Conservation (phyloP, 2,888 invertebrate species). For the Orthonevra nobilis region DNA sequence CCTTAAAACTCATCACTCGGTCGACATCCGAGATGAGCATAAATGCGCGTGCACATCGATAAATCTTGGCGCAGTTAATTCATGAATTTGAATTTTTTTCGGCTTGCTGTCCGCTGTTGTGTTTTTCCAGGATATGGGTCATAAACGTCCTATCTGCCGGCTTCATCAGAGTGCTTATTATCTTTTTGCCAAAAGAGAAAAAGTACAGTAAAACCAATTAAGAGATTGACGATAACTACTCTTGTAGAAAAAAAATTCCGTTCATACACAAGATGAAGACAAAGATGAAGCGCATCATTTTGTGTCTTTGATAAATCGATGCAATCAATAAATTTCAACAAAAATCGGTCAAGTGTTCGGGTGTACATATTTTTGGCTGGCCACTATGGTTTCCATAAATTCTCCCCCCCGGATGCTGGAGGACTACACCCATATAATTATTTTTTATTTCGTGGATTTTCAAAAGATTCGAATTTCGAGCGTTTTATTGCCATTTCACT, state of each 20-base stretch:
- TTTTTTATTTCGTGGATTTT: slow-evolving; percentile 36
- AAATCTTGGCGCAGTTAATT: slow-evolving; percentile 66
- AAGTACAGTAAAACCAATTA: slow-evolving; percentile 70
- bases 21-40: slow-evolving; percentile 39
- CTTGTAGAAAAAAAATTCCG: too few species aligned
- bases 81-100: slow-evolving; percentile 69
- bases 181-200: slow-evolving; percentile 36
- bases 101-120: slow-evolving; percentile 14
- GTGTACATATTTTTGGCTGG: slow-evolving; percentile 20
- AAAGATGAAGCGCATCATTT: slow-evolving; percentile 68
- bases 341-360: slow-evolving; percentile 71
- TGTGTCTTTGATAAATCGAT: slow-evolving; percentile 71
- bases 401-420: slow-evolving; percentile 21
- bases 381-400: slow-evolving; percentile 58
- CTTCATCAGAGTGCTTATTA: slow-evolving; percentile 64
- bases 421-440: slow-evolving; percentile 57
- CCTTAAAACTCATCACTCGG: slow-evolving; percentile 45
- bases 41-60: slow-evolving; percentile 32
- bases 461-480: slow-evolving; percentile 19
- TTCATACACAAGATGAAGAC: slow-evolving; percentile 43
- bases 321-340: slow-evolving; percentile 70
- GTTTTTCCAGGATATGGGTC: slow-evolving; percentile 64
- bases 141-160: slow-evolving; percentile 60
- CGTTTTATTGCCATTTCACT: slow-evolving; percentile 48
- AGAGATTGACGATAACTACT: slow-evolving; percentile 68